These are phyloP conservation scores for Scaptomyza montana DNA, from an alignment of 1,140 invertebrate species.

Conservation along the genomic window DNA sequence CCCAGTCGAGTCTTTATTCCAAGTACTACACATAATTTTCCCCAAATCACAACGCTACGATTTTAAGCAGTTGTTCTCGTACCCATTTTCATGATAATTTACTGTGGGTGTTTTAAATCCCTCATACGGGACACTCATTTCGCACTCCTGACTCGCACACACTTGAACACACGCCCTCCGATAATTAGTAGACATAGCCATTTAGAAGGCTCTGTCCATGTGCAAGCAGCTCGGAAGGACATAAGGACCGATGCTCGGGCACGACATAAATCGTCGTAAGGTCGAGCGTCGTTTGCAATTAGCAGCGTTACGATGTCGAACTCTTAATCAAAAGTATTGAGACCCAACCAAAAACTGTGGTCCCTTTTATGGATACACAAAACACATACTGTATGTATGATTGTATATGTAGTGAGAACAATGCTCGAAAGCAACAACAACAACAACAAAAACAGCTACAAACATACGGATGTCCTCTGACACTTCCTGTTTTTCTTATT, in stretches of 20 bases:
- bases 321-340: slow-evolving; percentile 81
- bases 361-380: slow-evolving; percentile 60
- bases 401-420: slow-evolving; percentile 27
- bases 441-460: slow-evolving; percentile 37
- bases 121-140: slow-evolving; percentile 26
- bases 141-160: slow-evolving; percentile 30
- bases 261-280: slow-evolving; percentile 75
- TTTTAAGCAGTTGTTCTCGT: neutral
- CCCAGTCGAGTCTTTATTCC: neutral
- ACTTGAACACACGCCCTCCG: slow-evolving; percentile 56
- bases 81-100: slow-evolving; percentile 12
- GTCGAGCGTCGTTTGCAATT: slow-evolving; percentile 76
- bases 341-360: slow-evolving; percentile 57
- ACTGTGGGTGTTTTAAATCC: slow-evolving; percentile 37
- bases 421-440: slow-evolving; percentile 34
- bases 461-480: slow-evolving; percentile 81
- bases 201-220: slow-evolving; percentile 57
- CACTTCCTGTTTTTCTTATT: slow-evolving; percentile 83
- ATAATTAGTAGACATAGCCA: slow-evolving; percentile 73
- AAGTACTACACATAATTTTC: neutral
- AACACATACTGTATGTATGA: neutral
- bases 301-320: slow-evolving; percentile 74
- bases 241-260: slow-evolving; percentile 51
- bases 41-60: neutral
- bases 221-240: slow-evolving; percentile 12